Conservation (phyloP, 2,888 invertebrate species). For the Antitype chi region DNA sequence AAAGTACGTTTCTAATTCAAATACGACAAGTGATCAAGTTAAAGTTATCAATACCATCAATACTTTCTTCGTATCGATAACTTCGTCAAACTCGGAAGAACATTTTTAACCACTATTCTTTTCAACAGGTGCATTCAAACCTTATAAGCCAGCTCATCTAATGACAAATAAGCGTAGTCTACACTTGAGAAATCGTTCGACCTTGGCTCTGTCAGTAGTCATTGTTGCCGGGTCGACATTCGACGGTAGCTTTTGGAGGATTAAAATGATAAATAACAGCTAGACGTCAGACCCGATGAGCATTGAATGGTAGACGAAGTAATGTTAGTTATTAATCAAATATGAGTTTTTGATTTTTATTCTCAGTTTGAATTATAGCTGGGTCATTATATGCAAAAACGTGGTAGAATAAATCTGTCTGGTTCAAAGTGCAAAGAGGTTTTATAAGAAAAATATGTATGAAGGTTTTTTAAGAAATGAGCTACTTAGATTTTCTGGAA, state of each 20-base stretch:
- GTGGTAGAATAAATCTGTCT: constrained; percentile 30
- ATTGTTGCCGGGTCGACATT: constrained; percentile 64
- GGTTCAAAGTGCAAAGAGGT: constrained; percentile 49
- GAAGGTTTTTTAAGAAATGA: constrained; percentile 8
- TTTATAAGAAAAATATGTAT: constrained; percentile 28
- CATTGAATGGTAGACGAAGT: constrained; percentile 54
- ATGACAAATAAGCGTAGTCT: constrained; percentile 60
- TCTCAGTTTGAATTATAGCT: constrained; percentile 38
- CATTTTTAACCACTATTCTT: constrained; percentile 6
- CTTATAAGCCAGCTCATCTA: constrained; percentile 59
- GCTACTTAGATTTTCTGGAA: neutral
- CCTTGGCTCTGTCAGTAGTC: constrained; percentile 54
- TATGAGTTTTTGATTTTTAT: constrained; percentile 38
- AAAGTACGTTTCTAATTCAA: neutral
- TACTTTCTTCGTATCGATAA: constrained; percentile 14
- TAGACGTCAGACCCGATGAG: constrained; percentile 52
- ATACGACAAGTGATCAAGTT: neutral
- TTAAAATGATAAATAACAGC: constrained; percentile 60
- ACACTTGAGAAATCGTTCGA: constrained; percentile 41
- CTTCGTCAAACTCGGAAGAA: constrained; percentile 14
- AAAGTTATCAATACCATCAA: neutral
- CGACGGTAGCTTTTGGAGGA: constrained; percentile 64
- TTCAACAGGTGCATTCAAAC: constrained; percentile 45
- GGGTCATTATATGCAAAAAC: constrained; percentile 53
- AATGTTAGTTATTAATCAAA: constrained; percentile 64